phyloP scores from a whole-genome alignment of 1,140 invertebrate species.

The Phymastichus coffea region DNA sequence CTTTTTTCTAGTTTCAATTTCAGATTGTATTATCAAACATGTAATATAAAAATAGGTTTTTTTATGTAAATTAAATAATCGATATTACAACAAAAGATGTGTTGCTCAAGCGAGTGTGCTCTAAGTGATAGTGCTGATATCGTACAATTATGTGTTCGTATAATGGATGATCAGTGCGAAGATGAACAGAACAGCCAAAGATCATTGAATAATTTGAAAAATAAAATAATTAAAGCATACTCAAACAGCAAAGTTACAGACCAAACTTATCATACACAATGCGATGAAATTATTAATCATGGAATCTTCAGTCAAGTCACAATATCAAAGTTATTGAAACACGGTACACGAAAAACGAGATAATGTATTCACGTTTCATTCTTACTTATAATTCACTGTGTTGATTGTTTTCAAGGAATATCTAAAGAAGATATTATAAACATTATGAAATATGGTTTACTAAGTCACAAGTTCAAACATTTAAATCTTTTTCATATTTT shows the following conservation, averaged over 20 bases:
- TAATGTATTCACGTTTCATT: not conserved
- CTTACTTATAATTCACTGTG: not conserved
- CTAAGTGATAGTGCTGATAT: no score
- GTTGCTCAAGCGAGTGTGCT: no score
- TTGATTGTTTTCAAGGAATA: constrained; percentile 29
- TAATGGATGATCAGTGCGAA: no score
- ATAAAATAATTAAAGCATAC: no score
- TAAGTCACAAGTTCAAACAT: constrained; percentile 24
- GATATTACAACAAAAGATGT: no score
- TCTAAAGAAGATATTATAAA: constrained; percentile 26
- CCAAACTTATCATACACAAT: no score
- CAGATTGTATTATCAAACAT: not conserved
- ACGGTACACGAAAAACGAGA: constrained; percentile 19
- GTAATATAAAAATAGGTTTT: not conserved
- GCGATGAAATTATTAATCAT: constrained; percentile 23
- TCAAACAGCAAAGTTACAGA: no score
- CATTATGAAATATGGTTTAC: constrained; percentile 34
- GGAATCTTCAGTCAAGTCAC: constrained; percentile 31
- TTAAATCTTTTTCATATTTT: constrained; percentile 29
- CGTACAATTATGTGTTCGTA: no score
- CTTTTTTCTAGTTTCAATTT: no score
- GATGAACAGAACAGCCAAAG: no score
- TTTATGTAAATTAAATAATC: no score
- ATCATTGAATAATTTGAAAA: no score
- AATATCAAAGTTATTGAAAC: constrained; percentile 21